Evolutionary conservation across 2,888 invertebrate species (phyloP).

Genomic region (Meteorus colon): DNA sequence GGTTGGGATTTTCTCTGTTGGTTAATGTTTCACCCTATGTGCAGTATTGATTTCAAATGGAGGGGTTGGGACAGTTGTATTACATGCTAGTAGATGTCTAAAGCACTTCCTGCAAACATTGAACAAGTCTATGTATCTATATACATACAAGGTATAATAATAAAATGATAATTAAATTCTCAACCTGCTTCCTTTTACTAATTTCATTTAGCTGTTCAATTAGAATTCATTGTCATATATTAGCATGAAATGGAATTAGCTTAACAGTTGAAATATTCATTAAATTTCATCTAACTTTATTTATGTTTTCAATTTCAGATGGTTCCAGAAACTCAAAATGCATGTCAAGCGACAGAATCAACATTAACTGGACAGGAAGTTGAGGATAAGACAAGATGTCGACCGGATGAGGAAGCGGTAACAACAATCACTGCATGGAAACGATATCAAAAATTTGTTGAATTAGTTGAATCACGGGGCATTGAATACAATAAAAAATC

Average conservation of each 20-base stretch:
- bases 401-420: slow-evolving; percentile 61
- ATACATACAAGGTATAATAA: background rate
- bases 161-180: slow-evolving; percentile 16
- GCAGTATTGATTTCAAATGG: slow-evolving; percentile 65
- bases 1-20: background rate
- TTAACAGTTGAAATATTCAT: background rate
- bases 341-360: slow-evolving; percentile 57
- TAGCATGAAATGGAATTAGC: slow-evolving; percentile 3
- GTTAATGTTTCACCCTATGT: background rate
- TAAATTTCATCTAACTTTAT: background rate
- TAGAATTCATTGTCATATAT: background rate
- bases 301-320: slow-evolving; percentile 55
- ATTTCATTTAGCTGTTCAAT: background rate
- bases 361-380: slow-evolving; percentile 52
- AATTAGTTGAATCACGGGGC: slow-evolving; percentile 63
- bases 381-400: slow-evolving; percentile 55
- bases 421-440: slow-evolving; percentile 66
- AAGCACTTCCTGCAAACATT: slow-evolving; percentile 60
- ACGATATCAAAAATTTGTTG: slow-evolving; percentile 65
- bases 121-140: slow-evolving; percentile 15
- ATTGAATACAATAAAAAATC: slow-evolving; percentile 63
- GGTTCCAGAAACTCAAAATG: slow-evolving; percentile 65
- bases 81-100: slow-evolving; percentile 55
- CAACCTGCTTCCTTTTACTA: background rate
- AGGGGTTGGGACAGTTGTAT: slow-evolving; percentile 52